phyloP scores from a whole-genome alignment of 2,888 invertebrate genomes.

The Cataglyphis rosenhaueri region DNA sequence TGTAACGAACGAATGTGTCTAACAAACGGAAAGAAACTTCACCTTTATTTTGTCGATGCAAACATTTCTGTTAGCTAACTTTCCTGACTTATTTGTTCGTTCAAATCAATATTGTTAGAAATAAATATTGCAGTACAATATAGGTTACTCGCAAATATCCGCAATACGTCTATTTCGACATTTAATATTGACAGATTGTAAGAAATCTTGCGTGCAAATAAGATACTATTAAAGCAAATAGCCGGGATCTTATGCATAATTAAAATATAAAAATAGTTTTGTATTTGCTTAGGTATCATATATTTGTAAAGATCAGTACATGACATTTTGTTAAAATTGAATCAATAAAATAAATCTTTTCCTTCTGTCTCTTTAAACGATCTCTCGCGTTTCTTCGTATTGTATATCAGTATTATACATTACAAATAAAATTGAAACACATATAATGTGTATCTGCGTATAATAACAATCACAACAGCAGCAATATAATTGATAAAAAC shows the following conservation, averaged over 20 bases:
- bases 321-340: neutral
- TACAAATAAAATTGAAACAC: neutral
- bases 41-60: conserved; percentile 34
- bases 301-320: neutral
- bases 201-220: neutral
- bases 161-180: neutral
- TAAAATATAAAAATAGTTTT: neutral
- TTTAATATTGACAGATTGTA: neutral
- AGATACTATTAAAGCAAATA: neutral
- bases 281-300: conserved; percentile 1
- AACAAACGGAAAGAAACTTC: conserved; percentile 7
- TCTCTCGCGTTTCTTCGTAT: neutral
- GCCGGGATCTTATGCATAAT: neutral
- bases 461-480: neutral
- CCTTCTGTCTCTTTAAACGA: neutral
- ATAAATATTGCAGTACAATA: neutral
- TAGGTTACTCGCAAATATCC: neutral
- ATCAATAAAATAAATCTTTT: conserved; percentile 6
- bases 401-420: neutral
- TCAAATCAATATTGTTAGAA: neutral
- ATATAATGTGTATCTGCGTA: neutral
- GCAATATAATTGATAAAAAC: neutral
- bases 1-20: neutral
- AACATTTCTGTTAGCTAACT: conserved; percentile 1
- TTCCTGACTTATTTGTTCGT: neutral